Base-by-base conservation (phyloP, 2,888 invertebrate species). In the Liposcelis brunnea region DNA sequence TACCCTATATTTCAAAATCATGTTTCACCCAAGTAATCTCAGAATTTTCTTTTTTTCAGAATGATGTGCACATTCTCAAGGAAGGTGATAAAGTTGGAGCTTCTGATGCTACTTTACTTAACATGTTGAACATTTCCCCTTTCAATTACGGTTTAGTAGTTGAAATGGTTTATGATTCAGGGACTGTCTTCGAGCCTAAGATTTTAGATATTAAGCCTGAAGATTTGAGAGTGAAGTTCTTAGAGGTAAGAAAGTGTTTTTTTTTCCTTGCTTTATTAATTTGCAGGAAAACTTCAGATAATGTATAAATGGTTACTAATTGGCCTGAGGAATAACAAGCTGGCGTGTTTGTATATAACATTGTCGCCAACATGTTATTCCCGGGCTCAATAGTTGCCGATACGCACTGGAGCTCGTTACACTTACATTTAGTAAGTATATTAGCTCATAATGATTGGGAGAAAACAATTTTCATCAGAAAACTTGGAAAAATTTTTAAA, bases 121-220 rank as follows among this genome's bases (percentile, higher is more conserved):
- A 97, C 75, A 98, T 99, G 98, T 77, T 99, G 72, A 94, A 94
- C 74, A 95, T 99, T 67, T 95, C 94, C 63, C 98, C 98, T 43
- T 99, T 99, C 74, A 91, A 93, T 44, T 99, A 98, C 60, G 98
- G 98, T 71, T 75, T 99, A 57, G 70, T 85, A 36, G 90, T 99
- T 51, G 85, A 86, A 65, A 85, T 85, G 75, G 97, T 99, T 2
- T 99, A 95, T 58, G 98, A 99, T 64, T 91, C 91, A 51, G 98
- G 98, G 48, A 94, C 95, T 54, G 84, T 95, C 59, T 99, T 97
- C 65, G 84, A 89, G 14, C 97, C 98, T 1, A 84, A 82, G 53
- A 91, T 99, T 59, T 71, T 99, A 58, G 97, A 99, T 70, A 97
- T 99, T 67, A 95, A 91, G 59, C 87, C 91, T 8, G 95, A 94